Evolutionary conservation across 1,140 invertebrate species (phyloP), one percentile per base, ranked within the genome.

Genomic region (Aphis gossypii): DNA sequence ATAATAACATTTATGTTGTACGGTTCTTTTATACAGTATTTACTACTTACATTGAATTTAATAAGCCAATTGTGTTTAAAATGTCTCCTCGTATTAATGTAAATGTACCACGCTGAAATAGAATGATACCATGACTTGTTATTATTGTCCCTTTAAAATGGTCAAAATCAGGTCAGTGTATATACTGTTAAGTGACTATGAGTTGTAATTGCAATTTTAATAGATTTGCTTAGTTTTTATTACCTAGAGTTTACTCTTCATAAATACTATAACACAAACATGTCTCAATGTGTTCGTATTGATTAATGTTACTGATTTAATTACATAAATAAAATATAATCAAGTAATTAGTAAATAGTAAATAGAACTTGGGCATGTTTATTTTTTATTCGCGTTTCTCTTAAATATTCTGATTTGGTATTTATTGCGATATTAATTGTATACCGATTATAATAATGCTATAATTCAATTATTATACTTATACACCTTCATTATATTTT

Each of bases 121-220:
- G 60, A 68, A 68, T n/a, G 30, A n/a, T n/a, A 76, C n/a, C 60
- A 18, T n/a, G 60, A 76, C 60, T n/a, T 5, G 60, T 76, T 76
- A 76, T 76, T 76, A 76, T 76, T 76, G 60, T 76, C 60, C 60
- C 60, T 76, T 76, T n/a, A 76, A 76, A 76, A 76, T n/a, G 60
- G 30, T n/a, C 60, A 76, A 76, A 76, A 76, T 76, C n/a, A 76
- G 60, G 60, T 76, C 60, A 76, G n/a, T 76, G 60, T 76, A 6
- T n/a, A 76, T 76, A 41, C 38, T n/a, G 60, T 76, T n/a, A 14
- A 76, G 30, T 76, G n/a, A 76, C 14, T n/a, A 76, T 76, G 60
- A 76, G 14, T 76, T n/a, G 60, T 76, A 76, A 35, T 76, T 14
- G 60, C 60, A 76, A 76, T n/a, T 14, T 76, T n/a, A n/a, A 76